These are phyloP conservation scores for Microtus ochrogaster DNA, from an alignment of 2,113 vertebrate genomes.

Conservation along the genomic window DNA sequence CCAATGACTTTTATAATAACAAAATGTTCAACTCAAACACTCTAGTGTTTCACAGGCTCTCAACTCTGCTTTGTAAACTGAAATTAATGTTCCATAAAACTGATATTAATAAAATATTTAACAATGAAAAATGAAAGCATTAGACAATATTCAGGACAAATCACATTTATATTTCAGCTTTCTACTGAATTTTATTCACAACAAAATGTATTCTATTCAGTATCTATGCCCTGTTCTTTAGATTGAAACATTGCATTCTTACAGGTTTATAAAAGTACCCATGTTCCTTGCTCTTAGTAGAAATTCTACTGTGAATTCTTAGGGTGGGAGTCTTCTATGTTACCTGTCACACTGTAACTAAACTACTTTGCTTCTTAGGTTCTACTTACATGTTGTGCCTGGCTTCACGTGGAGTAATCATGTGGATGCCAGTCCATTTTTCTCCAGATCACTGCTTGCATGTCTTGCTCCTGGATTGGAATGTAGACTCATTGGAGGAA, in stretches of 20 bases:
- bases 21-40: neutral
- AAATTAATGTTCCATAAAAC: constrained; percentile 52
- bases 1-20: constrained; percentile 5
- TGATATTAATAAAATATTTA: constrained; percentile 40
- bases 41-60: neutral
- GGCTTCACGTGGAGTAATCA: neutral
- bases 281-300: neutral
- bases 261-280: neutral
- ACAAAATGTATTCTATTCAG: neutral
- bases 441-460: neutral
- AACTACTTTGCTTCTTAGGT: neutral
- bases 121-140: constrained; percentile 50
- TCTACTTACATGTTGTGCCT: neutral
- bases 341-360: neutral
- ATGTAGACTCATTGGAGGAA: neutral
- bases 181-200: constrained; percentile 39
- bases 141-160: constrained; percentile 35
- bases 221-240: neutral
- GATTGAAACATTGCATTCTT: neutral
- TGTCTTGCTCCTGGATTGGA: neutral
- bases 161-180: constrained; percentile 52
- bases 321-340: neutral
- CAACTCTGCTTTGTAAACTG: constrained; percentile 26
- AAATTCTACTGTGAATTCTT: constrained; percentile 16
- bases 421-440: neutral